phyloP scores from a whole-genome alignment of 2,797 vertebrate species.

The Coccyzus lansbergi region DNA sequence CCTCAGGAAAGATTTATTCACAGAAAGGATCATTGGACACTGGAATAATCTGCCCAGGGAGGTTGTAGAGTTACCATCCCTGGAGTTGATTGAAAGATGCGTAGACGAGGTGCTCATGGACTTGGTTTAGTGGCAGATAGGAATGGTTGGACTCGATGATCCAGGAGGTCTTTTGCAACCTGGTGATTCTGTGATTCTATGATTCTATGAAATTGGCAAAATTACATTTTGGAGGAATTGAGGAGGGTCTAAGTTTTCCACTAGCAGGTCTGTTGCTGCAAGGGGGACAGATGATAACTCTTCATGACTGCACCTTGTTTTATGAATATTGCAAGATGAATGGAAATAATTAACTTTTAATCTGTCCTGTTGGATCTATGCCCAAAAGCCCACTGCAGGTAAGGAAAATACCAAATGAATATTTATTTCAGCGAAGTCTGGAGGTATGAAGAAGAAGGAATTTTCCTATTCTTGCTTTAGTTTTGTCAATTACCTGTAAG shows the following conservation, averaged over 20 bases:
- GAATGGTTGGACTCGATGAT: no score
- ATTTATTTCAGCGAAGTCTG: background rate
- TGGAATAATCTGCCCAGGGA: no score
- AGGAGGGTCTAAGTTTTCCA: background rate
- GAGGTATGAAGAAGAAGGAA: background rate
- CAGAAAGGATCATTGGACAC: no score
- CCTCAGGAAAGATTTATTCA: no score
- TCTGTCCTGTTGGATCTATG: background rate
- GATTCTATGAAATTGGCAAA: background rate
- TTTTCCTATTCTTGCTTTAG: background rate
- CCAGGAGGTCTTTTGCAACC: no score
- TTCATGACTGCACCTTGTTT: background rate
- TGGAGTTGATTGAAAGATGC: no score
- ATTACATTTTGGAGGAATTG: background rate
- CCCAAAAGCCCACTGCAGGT: background rate
- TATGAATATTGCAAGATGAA: background rate
- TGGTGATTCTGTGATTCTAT: no score
- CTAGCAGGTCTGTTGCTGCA: background rate
- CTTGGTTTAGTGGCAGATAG: no score
- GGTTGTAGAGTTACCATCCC: no score
- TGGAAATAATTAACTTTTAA: background rate
- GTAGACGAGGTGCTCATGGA: no score
- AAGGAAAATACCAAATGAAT: background rate
- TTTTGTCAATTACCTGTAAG: background rate
- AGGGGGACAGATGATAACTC: background rate